Evolutionary conservation across 2,113 vertebrate species (phyloP).

Genomic region (Vombatus ursinus): DNA sequence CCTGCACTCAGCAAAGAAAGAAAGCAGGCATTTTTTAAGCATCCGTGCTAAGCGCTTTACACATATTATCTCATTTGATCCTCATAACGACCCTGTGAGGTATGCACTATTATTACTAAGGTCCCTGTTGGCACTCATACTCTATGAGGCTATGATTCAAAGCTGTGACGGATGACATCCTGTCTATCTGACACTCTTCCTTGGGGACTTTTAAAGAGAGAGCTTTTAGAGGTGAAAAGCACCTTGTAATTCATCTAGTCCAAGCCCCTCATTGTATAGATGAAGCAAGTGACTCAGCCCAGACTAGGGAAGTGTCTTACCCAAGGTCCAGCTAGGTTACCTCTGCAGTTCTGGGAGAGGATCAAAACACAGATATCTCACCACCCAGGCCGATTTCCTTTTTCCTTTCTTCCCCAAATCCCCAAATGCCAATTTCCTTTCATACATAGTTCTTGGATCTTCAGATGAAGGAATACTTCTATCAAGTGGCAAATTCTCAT

Average conservation of each 20-base stretch:
- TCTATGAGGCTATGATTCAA: not conserved
- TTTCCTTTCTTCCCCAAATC: not conserved
- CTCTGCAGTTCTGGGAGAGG: not conserved
- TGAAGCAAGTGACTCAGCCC: not conserved
- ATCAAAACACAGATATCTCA: not conserved
- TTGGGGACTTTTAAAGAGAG: not conserved
- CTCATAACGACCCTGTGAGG: not conserved
- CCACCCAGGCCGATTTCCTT: not conserved
- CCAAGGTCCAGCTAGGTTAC: not conserved
- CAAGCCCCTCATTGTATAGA: not conserved
- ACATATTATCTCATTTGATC: not conserved
- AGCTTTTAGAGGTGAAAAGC: not conserved
- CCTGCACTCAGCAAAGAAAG: not conserved
- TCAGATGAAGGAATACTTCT: not conserved
- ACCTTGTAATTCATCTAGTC: not conserved
- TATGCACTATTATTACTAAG: not conserved
- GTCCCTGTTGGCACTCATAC: not conserved
- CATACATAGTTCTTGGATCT: not conserved
- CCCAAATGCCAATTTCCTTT: constrained; percentile 44
- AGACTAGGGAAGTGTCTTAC: not conserved
- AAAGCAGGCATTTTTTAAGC: not conserved
- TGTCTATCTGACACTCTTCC: not conserved
- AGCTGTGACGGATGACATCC: not conserved
- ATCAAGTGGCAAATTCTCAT: not conserved
- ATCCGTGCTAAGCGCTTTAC: not conserved